Evolutionary conservation across 2,888 invertebrate genomes (phyloP), one percentile per base, ranked within the genome.

Genomic region (Leptinotarsa peninsularis): DNA sequence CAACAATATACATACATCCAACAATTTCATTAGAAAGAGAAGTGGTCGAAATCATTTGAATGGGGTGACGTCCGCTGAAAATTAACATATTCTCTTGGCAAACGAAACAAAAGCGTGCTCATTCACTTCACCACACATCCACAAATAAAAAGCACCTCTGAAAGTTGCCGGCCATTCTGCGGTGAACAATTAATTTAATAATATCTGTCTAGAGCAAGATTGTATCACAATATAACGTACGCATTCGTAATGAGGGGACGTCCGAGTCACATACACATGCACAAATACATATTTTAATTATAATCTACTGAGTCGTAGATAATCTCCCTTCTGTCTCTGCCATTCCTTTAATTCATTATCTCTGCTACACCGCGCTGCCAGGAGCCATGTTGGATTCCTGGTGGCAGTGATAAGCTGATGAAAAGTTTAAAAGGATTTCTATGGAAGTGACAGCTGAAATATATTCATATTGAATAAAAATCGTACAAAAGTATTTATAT

Each of bases 291-390:
- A 80, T 80, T 80, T 80, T 79, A 79, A 82, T 82, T 82, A 82
- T 79, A 78, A 76, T 80, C 81, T 78, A 79, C 76, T 80, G 78
- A 82, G 78, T 75, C 75, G 80, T 76, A 74, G 74, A 80, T 81
- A 81, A 82, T 78, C 75, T 66, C 75, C 66, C 66, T 72, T 72
- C 80, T 79, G 79, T 82, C 80, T 78, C 79, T 71, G 71, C 81
- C 73, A 77, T 77, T 76, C 80, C 80, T 76, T 82, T 82, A 79
- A 82, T 81, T 78, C 79, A 82, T 79, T 83, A 83, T 80, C 76
- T 52, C 72, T 54, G 43, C 70, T 49, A 52, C 52, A 54, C 17
- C 15, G 54, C 27, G 56, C 71, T 67, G 58, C 52, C 27, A 56
- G 67, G 56, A 50, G 63, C 69, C 54, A 63, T 52, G 56, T 67